Conservation (phyloP, 1,140 invertebrate genomes). For the Temnothorax longispinosus region DNA sequence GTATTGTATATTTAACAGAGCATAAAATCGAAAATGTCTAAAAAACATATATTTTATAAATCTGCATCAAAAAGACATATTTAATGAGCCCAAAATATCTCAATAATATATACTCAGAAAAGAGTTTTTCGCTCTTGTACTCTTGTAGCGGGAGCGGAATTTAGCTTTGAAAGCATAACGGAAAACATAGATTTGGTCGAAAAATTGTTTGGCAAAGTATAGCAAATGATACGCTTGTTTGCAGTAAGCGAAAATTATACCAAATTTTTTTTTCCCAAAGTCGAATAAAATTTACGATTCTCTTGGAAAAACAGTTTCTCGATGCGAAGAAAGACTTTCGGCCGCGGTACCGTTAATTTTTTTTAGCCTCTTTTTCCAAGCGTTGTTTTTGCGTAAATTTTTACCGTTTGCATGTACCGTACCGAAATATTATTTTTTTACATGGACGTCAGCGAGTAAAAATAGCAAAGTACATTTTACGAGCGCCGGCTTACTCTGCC, state of each 20-base stretch:
- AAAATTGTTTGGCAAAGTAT: constrained; percentile 20
- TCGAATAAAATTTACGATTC: constrained; percentile 22
- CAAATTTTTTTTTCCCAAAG: background rate
- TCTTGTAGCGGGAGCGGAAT: background rate
- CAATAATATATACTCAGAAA: background rate
- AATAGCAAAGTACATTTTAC: constrained; percentile 55
- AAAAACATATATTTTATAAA: background rate
- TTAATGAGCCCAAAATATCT: background rate
- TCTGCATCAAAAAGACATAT: background rate
- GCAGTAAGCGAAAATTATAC: background rate
- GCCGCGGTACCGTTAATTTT: constrained; percentile 17
- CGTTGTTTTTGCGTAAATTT: constrained; percentile 49
- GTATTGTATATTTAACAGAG: too few relatives aligned
- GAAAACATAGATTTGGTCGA: background rate
- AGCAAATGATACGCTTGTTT: constrained; percentile 6
- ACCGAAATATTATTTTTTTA: constrained; percentile 38
- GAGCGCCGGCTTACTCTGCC: background rate
- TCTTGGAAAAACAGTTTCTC: constrained; percentile 6
- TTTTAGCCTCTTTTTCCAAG: constrained; percentile 51
- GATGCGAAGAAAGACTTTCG: background rate
- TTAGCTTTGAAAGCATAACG: background rate
- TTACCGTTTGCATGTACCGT: background rate
- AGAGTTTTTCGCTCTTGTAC: background rate
- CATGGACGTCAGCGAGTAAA: constrained; percentile 37
- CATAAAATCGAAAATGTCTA: background rate